phyloP scores from a whole-genome alignment of 2,113 vertebrate genomes.

The Oncorhynchus clarkii region DNA sequence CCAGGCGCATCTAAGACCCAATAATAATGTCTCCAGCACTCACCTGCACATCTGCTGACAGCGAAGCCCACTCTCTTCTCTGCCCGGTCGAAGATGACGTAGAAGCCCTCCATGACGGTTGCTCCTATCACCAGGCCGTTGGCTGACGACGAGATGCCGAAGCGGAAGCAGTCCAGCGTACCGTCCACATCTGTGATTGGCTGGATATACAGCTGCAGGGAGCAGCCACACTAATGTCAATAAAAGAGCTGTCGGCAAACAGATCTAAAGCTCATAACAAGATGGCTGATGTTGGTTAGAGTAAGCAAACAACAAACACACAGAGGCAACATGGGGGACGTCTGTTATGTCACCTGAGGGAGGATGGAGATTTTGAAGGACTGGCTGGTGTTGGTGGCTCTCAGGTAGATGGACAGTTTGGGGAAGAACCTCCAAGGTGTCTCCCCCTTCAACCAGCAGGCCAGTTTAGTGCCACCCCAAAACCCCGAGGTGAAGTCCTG shows the following conservation, averaged over 20 bases:
- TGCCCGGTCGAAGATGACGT: conserved; percentile 89
- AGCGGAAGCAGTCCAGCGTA: conserved; percentile 86
- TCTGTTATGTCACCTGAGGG: conserved; percentile 80
- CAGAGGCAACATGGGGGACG: neutral
- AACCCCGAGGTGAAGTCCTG: conserved; percentile 89
- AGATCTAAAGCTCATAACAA: neutral
- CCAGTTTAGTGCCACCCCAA: conserved; percentile 90
- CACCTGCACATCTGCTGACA: conserved; percentile 89
- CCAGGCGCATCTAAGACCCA: neutral
- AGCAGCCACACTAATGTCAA: neutral
- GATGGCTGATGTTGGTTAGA: neutral
- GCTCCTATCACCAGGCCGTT: conserved; percentile 92
- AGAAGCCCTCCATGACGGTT: conserved; percentile 97
- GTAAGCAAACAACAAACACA: neutral
- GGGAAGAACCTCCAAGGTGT: conserved; percentile 91
- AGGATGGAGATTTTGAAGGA: conserved; percentile 91
- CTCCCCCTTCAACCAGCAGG: conserved; percentile 88
- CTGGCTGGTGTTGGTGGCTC: conserved; percentile 85
- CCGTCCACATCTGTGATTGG: conserved; percentile 79
- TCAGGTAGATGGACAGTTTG: conserved; percentile 92
- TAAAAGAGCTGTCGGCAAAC: neutral
- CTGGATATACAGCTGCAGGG: conserved; percentile 89
- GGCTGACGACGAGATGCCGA: conserved; percentile 85
- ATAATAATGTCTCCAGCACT: conserved; percentile 1
- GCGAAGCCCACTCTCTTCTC: conserved; percentile 88